Evolutionary conservation across 1,140 invertebrate species (phyloP), one percentile per base, ranked within the genome.

Genomic region (Drosophila micromelanica): DNA sequence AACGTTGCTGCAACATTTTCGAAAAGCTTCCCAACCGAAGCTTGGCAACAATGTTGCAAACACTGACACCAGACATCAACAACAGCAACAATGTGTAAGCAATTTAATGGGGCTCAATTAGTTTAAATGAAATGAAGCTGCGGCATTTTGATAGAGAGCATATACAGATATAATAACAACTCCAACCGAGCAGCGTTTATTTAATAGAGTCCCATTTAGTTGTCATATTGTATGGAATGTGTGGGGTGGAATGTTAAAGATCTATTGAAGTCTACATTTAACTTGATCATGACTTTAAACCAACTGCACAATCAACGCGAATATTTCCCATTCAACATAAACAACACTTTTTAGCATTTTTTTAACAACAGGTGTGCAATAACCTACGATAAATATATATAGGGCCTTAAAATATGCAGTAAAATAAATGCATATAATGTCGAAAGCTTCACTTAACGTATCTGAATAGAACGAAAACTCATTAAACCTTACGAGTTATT

Each of bases 51-150:
- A 72, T 75, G 70, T 70, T 60, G 60, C 72, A 12, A 38, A 12
- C 65, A 27, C 17, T 27, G 2, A n/a, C 17, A 61, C 45, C 61
- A 15, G 13, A 52, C 43, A 46, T 20, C 40, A 49, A 17, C 40
- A 49, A 17, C 23, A 6, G 32, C 17, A 49, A 45, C 30, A 79
- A 70, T 42, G 42, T 69, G 42, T n/a, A 23, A 43, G 51, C 45
- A 43, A 49, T 52, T 72, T 71, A 75, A 82, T 82, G 61, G 64
- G 51, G 32, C 51, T 78, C 70, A 82, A 82, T 80, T 80, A 78
- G 78, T 69, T 81, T 61, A 61, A 81, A 73, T 73, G 59, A 72
- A 84, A 55, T 68, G 54, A 76, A 79, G 59, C 49, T 63, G 65
- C 49, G 30, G 43, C 65, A 63, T 61, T 70, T 78, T 68, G 61